Percentiles rank a stretch among this genome's conserved stretches.
phyloP scores from a whole-genome alignment of 2,113 vertebrate genomes.

The Nothobranchius furzeri region DNA sequence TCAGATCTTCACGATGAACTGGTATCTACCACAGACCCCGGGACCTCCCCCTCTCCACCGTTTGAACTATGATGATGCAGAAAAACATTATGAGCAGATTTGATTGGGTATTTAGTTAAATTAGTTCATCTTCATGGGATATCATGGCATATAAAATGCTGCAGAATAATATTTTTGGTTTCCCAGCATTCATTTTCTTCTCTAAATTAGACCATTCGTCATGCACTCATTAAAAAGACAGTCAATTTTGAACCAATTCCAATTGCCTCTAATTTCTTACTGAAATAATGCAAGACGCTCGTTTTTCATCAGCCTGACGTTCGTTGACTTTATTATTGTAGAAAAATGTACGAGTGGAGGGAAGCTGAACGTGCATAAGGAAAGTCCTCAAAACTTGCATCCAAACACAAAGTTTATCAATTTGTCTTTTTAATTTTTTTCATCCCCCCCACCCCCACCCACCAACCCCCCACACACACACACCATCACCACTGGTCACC shows the following conservation, averaged over 20 bases:
- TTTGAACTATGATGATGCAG: constrained; percentile 19
- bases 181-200: constrained; percentile 74
- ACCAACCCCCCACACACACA: too few species aligned
- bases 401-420: constrained; percentile 42
- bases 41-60: constrained; percentile 18
- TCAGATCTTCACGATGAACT: constrained; percentile 11
- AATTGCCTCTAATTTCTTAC: constrained; percentile 75
- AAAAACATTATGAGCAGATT: constrained; percentile 60
- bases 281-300: constrained; percentile 69
- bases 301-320: constrained; percentile 73
- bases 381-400: constrained; percentile 56
- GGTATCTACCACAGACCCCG: neutral
- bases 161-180: constrained; percentile 74
- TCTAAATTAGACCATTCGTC: constrained; percentile 79
- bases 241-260: constrained; percentile 77
- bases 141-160: constrained; percentile 64
- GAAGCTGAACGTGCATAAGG: constrained; percentile 55
- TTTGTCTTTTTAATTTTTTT: constrained; percentile 7
- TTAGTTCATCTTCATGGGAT: constrained; percentile 71
- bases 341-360: constrained; percentile 54
- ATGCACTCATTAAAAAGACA: constrained; percentile 78
- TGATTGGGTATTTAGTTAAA: constrained; percentile 68
- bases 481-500: too few species aligned
- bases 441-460: too few species aligned
- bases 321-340: constrained; percentile 64